phyloP scores from a whole-genome alignment of 2,797 vertebrate species.

The Sparus aurata region DNA sequence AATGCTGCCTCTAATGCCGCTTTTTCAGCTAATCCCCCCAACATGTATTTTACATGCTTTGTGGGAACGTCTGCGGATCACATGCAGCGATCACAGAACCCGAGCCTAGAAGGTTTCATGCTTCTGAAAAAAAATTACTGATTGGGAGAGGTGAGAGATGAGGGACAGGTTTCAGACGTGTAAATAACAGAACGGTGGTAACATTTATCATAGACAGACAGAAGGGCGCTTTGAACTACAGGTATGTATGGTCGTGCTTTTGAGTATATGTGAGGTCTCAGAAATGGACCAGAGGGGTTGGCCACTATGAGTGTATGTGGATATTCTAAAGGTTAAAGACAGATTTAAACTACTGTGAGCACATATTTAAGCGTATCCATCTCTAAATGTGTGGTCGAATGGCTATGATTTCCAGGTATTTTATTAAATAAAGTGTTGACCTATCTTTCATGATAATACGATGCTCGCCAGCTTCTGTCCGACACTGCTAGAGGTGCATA shows the following conservation, averaged over 20 bases:
- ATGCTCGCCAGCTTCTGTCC: background rate
- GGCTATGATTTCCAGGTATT: background rate
- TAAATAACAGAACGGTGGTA: constrained; percentile 11
- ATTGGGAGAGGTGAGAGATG: constrained; percentile 28
- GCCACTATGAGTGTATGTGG: constrained; percentile 2
- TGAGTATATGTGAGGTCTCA: background rate
- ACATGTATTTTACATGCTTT: constrained; percentile 69
- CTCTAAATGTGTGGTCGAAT: constrained; percentile 24
- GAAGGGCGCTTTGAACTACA: constrained; percentile 5
- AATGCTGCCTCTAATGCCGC: constrained; percentile 55
- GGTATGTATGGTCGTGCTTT: constrained; percentile 14
- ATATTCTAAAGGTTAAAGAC: constrained; percentile 14
- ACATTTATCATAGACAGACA: constrained; percentile 1
- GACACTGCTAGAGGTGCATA: background rate
- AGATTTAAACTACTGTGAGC: constrained; percentile 5
- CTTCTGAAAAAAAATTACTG: constrained; percentile 38
- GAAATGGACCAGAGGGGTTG: background rate
- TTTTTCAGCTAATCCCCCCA: constrained; percentile 55
- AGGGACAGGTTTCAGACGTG: background rate
- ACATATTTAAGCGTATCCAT: constrained; percentile 20
- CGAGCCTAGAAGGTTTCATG: background rate
- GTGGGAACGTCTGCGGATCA: constrained; percentile 48
- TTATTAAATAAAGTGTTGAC: background rate
- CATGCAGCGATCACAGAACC: constrained; percentile 43
- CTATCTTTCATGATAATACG: background rate